Evolutionary conservation across 2,888 invertebrate species (phyloP).

Genomic region (Erynnis tages): DNA sequence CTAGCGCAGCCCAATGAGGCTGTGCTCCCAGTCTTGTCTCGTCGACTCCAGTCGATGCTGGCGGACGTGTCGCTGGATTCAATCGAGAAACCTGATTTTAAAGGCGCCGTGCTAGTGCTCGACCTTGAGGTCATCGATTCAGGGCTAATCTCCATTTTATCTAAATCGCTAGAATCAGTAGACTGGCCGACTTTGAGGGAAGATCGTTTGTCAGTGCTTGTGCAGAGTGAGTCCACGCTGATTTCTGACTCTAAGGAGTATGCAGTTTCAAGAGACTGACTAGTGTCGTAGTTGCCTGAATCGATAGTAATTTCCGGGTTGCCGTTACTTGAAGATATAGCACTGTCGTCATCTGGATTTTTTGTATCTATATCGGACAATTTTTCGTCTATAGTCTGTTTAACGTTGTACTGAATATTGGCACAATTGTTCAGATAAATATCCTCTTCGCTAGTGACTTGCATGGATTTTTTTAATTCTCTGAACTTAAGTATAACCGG

Average conservation of each 20-base stretch:
- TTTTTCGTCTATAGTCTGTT: conserved; percentile 60
- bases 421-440: conserved; percentile 72
- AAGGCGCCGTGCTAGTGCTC: conserved; percentile 75
- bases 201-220: conserved; percentile 79
- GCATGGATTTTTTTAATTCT: conserved; percentile 70
- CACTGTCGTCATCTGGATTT: conserved; percentile 75
- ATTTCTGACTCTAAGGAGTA: conserved; percentile 80
- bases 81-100: conserved; percentile 81
- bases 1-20: conserved; percentile 83
- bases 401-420: conserved; percentile 67
- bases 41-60: conserved; percentile 81
- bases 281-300: conserved; percentile 72
- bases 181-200: conserved; percentile 84
- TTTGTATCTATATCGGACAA: conserved; percentile 62
- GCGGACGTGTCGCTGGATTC: conserved; percentile 85
- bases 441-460: conserved; percentile 71
- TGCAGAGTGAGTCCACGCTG: conserved; percentile 81
- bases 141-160: conserved; percentile 79
- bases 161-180: conserved; percentile 85
- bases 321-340: conserved; percentile 72
- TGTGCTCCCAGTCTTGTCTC: conserved; percentile 83
- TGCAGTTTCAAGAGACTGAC: conserved; percentile 76
- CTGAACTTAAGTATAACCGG: conserved; percentile 76
- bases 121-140: conserved; percentile 77
- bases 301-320: conserved; percentile 78